phyloP scores from a whole-genome alignment of 2,888 invertebrate species.

The Aporophyla nigra region DNA sequence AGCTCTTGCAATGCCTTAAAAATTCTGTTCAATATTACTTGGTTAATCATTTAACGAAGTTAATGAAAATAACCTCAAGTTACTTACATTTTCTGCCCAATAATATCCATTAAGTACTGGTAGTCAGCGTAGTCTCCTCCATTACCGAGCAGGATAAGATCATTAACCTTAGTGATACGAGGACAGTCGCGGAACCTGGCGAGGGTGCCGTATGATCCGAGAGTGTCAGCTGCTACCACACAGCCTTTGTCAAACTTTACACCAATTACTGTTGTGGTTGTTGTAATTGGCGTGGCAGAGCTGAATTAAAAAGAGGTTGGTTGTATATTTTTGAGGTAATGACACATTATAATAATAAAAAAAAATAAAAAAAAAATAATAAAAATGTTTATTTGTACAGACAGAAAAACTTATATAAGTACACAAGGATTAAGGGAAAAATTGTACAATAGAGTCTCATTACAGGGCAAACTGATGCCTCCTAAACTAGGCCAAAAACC shows the following conservation, averaged over 20 bases:
- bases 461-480: too few relatives aligned
- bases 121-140: constrained; percentile 99
- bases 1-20: too few relatives aligned
- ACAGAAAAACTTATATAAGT: too few relatives aligned
- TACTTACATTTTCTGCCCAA: constrained; percentile 96
- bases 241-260: constrained; percentile 97
- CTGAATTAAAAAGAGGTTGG: constrained; percentile 67
- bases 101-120: constrained; percentile 96
- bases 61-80: not conserved
- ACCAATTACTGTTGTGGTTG: constrained; percentile 97
- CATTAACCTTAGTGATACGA: constrained; percentile 97
- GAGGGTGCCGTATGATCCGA: constrained; percentile 98
- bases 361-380: too few relatives aligned
- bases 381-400: too few relatives aligned
- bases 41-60: not conserved
- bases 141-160: constrained; percentile 96
- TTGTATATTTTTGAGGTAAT: not conserved
- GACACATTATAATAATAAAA: too few relatives aligned
- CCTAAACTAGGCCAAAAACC: too few relatives aligned
- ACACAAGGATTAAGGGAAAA: too few relatives aligned
- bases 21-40: too few relatives aligned
- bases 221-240: constrained; percentile 97
- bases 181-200: constrained; percentile 96
- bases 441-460: too few relatives aligned
- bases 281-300: constrained; percentile 94